Percentiles rank a stretch among this genome's conserved stretches.
phyloP scores from a whole-genome alignment of 2,888 invertebrate genomes.

The Deroplatys truncata region DNA sequence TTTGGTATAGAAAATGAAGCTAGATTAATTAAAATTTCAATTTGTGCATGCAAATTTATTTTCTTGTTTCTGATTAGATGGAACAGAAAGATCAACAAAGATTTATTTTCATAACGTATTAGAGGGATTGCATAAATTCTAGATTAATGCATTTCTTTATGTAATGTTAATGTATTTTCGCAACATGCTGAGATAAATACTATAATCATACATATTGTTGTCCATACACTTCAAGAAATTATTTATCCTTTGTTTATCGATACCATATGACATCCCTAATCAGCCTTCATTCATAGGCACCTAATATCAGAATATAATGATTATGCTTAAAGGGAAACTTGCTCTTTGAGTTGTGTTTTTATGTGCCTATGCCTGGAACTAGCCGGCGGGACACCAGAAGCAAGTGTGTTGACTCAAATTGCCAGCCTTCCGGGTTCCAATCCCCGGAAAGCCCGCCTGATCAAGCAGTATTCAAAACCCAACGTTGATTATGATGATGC shows the following conservation, averaged over 20 bases:
- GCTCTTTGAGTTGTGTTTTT: not conserved
- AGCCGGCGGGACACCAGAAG: conserved; percentile 21
- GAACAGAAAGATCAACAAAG: too few relatives aligned
- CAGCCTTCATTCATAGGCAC: not conserved
- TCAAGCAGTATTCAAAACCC: conserved; percentile 60
- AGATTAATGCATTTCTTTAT: too few relatives aligned
- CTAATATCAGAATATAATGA: not conserved
- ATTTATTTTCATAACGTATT: too few relatives aligned
- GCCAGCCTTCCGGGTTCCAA: conserved; percentile 66
- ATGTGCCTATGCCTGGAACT: conserved; percentile 9
- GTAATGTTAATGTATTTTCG: too few relatives aligned
- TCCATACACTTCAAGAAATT: too few relatives aligned
- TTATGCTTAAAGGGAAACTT: not conserved
- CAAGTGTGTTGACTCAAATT: conserved; percentile 58
- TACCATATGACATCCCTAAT: not conserved
- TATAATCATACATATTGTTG: too few relatives aligned
- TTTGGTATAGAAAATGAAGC: too few relatives aligned
- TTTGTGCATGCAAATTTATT: too few relatives aligned
- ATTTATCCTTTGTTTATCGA: not conserved
- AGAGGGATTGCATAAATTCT: too few relatives aligned
- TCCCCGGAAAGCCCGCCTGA: conserved; percentile 64
- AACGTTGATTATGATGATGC: conserved; percentile 52
- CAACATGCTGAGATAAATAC: too few relatives aligned
- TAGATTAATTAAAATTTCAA: too few relatives aligned
- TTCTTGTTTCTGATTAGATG: too few relatives aligned